Percentiles rank a stretch among this genome's conserved stretches.
These are phyloP conservation scores for Peromyscus leucopus DNA, from an alignment of 2,113 vertebrate species.

Conservation along the genomic window DNA sequence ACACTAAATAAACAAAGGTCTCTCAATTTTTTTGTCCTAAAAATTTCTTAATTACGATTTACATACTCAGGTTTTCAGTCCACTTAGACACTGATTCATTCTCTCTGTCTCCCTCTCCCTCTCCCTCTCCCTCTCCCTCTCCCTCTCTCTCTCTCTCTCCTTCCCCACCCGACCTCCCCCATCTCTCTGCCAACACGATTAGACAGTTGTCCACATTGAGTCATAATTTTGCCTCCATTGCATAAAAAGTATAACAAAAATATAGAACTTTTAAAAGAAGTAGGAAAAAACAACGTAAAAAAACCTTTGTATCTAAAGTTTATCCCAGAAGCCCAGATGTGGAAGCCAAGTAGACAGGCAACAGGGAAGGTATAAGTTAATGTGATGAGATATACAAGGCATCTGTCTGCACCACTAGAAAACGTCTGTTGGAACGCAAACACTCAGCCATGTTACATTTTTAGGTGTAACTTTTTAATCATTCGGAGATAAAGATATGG, in stretches of 20 bases:
- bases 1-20: background rate
- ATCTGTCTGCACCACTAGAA: background rate
- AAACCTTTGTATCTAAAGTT: background rate
- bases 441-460: background rate
- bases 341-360: background rate
- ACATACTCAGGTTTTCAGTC: background rate
- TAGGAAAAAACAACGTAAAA: background rate
- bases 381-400: background rate
- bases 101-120: background rate
- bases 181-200: background rate
- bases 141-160: background rate
- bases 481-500: background rate
- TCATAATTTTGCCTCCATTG: background rate
- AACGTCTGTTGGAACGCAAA: constrained; percentile 14
- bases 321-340: background rate
- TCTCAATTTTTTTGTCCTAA: background rate
- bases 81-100: background rate
- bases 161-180: background rate
- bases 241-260: background rate
- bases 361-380: background rate
- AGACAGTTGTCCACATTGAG: background rate
- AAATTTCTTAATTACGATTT: background rate
- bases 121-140: too few relatives aligned
- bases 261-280: background rate
- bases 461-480: background rate